Evolutionary conservation across 2,797 vertebrate species (phyloP), one percentile per base, ranked within the genome.

Genomic region (Phataginus tricuspis): DNA sequence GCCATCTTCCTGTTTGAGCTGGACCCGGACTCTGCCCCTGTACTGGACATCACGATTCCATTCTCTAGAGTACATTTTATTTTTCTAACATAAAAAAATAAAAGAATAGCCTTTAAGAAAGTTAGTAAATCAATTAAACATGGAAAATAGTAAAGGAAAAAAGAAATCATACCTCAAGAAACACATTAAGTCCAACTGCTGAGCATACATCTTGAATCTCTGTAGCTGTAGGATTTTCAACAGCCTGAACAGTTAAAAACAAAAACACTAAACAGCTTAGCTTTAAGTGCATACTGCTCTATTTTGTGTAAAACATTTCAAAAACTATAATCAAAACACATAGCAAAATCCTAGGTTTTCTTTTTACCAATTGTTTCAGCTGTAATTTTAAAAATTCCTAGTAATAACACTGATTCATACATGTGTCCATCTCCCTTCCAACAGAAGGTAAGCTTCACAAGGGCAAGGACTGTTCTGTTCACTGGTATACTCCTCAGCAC

Each of bases 61-160:
- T 96, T 99, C 99, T 79, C 99, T 98, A 61, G 99, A 99, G 97
- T 99, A 99, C 99, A 99, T 99, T 98, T 99, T 99, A 97, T 99
- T 99, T 99, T 99, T 98, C 80, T 98, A 96, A 86, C 23, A 97
- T 57, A 53, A 87, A 95, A 92, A 91, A 55, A 45, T 13, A 64
- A 74, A 69, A 80, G 39, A 86, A 82, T 1, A 94, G 42, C 45
- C 18, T 94, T 95, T 96, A 82, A 87, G 51, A 89, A 92, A 88
- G 42, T 79, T 87, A 68, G 77, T 42, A 78, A 5, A 90, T 34
- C 51, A 94, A 27, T 72, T 84, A 49, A 92, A 4, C 25, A 79
- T 18, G 4, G 23, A 78, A 94, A 79, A 86, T 1, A 74, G n/a
- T 78, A 37, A 88, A 64, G 34, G 75, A 93, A 93, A 55, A 66